phyloP scores from a whole-genome alignment of 1,140 invertebrate species.

The Drosophila micromelanica region DNA sequence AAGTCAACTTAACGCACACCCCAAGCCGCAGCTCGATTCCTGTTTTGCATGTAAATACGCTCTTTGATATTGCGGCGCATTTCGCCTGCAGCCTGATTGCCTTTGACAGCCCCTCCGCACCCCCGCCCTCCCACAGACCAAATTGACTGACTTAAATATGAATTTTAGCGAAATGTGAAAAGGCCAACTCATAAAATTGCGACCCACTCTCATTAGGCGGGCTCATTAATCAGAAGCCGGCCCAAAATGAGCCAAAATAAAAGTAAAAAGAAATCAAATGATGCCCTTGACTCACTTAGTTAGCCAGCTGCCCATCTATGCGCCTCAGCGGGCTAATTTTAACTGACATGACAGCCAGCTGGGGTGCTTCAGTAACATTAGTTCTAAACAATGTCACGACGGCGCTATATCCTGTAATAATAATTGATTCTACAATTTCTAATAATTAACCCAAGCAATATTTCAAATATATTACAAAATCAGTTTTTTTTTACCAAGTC shows the following conservation, averaged over 20 bases:
- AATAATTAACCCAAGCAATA: no score
- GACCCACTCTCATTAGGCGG: slow-evolving; percentile 46
- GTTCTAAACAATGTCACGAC: not conserved
- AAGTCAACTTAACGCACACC: slow-evolving; percentile 62
- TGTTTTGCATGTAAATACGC: slow-evolving; percentile 82
- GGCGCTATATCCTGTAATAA: not conserved
- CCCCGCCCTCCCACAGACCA: not conserved
- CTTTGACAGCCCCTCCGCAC: slow-evolving; percentile 53
- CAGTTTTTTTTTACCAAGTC: no score
- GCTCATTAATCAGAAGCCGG: slow-evolving; percentile 40
- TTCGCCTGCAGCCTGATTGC: slow-evolving; percentile 79
- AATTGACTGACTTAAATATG: slow-evolving; percentile 52
- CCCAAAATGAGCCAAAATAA: slow-evolving; percentile 11
- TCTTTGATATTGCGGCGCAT: slow-evolving; percentile 77
- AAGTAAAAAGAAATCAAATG: slow-evolving; percentile 21
- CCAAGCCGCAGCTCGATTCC: slow-evolving; percentile 27
- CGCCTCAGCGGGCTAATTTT: slow-evolving; percentile 38
- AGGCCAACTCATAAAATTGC: slow-evolving; percentile 33
- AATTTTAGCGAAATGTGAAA: slow-evolving; percentile 34
- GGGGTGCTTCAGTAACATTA: slow-evolving; percentile 29
- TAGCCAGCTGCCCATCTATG: slow-evolving; percentile 34
- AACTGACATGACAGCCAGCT: slow-evolving; percentile 23
- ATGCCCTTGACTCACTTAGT: slow-evolving; percentile 65
- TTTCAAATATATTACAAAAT: no score
- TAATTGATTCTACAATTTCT: no score